These are phyloP conservation scores for Megalops atlanticus DNA, from an alignment of 2,113 vertebrate species.

Conservation along the genomic window DNA sequence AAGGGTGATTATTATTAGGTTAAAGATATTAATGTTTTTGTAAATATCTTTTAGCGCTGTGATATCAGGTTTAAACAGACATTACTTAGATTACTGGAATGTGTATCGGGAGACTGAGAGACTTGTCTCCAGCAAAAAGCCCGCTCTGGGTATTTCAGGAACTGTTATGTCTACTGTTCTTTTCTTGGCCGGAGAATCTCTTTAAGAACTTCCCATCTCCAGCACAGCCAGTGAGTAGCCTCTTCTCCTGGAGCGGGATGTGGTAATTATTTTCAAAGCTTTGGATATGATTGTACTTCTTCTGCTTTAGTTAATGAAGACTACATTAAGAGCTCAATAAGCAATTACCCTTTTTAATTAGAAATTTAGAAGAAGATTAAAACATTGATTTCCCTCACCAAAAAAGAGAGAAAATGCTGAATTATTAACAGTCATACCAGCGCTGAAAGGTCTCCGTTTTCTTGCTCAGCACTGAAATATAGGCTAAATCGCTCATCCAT, in stretches of 20 bases:
- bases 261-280: constrained; percentile 6
- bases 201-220: constrained; percentile 37
- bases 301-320: constrained; percentile 20
- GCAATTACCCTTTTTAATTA: constrained; percentile 40
- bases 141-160: constrained; percentile 37
- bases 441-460: not conserved
- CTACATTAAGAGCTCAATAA: constrained; percentile 36
- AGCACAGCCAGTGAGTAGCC: not conserved
- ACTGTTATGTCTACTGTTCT: constrained; percentile 53
- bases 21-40: constrained; percentile 55
- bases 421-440: constrained; percentile 19
- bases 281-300: constrained; percentile 19
- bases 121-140: constrained; percentile 39
- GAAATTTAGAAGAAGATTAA: constrained; percentile 38
- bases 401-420: constrained; percentile 28
- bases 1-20: constrained; percentile 52
- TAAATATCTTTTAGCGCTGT: constrained; percentile 52
- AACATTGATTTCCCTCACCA: constrained; percentile 34
- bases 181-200: constrained; percentile 47
- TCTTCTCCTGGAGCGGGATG: not conserved
- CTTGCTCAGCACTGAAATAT: constrained; percentile 8
- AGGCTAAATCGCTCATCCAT: not conserved
- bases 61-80: constrained; percentile 44
- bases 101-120: constrained; percentile 26
- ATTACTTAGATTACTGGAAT: constrained; percentile 53